These are phyloP conservation scores for Taurulus bubalis DNA, from an alignment of 2,113 vertebrate genomes.

Conservation along the genomic window DNA sequence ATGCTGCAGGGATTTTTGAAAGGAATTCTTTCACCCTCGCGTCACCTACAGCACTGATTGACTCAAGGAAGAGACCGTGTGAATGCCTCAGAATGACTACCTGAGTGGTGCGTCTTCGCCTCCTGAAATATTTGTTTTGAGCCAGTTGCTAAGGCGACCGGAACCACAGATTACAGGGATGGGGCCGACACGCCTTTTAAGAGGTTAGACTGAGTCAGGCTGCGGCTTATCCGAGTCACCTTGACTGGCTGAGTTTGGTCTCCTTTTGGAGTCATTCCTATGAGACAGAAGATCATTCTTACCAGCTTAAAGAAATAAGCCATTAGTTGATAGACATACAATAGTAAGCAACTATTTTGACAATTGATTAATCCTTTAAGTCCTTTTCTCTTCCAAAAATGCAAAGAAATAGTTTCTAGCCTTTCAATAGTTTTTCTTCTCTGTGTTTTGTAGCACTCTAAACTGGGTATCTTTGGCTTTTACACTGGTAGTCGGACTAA, in stretches of 20 bases:
- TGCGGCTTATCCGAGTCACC: conserved; percentile 79
- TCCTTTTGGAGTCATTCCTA: conserved; percentile 13
- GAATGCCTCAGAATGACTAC: conserved; percentile 68
- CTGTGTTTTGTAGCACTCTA: not conserved
- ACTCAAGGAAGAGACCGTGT: conserved; percentile 71
- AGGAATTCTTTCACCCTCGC: conserved; percentile 79
- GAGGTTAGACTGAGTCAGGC: conserved; percentile 78
- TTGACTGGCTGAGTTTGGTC: conserved; percentile 62
- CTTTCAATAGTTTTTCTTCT: not conserved
- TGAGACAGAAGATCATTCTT: not conserved
- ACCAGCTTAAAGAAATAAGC: not conserved
- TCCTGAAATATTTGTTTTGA: conserved; percentile 72
- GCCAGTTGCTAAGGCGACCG: conserved; percentile 72
- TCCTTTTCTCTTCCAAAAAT: not conserved
- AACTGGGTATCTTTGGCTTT: not conserved
- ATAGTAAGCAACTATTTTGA: not conserved
- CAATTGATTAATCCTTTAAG: not conserved
- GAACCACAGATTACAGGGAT: conserved; percentile 84
- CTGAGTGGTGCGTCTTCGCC: conserved; percentile 66
- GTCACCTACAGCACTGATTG: conserved; percentile 72
- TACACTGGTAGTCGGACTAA: not conserved
- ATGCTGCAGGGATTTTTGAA: conserved; percentile 69
- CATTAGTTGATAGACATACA: not conserved
- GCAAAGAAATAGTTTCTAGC: not conserved
- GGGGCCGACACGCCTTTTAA: conserved; percentile 74